Evolutionary conservation across 2,113 vertebrate genomes (phyloP).

Genomic region (Corvus moneduloides): DNA sequence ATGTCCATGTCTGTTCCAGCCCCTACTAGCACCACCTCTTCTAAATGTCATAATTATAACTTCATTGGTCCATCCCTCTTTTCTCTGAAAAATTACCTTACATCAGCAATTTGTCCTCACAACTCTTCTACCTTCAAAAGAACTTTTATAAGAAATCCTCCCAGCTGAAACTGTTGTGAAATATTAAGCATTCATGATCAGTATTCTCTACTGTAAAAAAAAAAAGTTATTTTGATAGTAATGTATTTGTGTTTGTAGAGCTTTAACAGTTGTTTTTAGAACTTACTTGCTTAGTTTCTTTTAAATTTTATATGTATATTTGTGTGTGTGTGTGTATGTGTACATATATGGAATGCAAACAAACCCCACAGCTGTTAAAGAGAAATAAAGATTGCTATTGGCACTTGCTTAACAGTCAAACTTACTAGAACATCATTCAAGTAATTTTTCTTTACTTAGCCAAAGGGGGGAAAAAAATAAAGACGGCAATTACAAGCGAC

Average conservation of each 20-base stretch:
- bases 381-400: constrained; percentile 5
- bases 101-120: background rate
- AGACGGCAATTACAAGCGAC: background rate
- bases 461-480: background rate
- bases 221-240: background rate
- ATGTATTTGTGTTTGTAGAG: background rate
- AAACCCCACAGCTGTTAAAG: background rate
- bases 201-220: background rate
- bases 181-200: background rate
- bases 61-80: background rate
- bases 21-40: background rate
- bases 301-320: rapidly evolving
- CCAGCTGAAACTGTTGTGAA: background rate
- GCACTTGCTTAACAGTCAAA: constrained; percentile 37
- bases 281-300: background rate
- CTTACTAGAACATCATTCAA: constrained; percentile 57
- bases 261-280: background rate
- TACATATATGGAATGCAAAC: background rate
- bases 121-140: background rate
- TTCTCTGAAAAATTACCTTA: background rate
- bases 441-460: constrained; percentile 55
- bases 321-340: rapidly evolving
- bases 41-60: background rate
- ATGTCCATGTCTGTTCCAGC: background rate
- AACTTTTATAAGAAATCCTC: background rate